Conservation (phyloP, 1,140 invertebrate genomes). For the Pseudomyrmex dendroicus region DNA sequence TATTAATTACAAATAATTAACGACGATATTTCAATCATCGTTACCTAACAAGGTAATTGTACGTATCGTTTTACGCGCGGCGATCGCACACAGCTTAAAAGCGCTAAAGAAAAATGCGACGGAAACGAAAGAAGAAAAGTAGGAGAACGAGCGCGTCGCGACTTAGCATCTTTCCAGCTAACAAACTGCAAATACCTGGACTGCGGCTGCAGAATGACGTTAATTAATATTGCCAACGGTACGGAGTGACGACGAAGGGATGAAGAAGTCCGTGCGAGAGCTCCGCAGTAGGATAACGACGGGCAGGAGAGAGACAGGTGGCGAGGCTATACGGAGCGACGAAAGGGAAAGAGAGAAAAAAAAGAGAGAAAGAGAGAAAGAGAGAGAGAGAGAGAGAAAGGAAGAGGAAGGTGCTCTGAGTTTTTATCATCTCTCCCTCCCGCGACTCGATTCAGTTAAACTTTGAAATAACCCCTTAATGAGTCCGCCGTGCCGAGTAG, state of each 20-base stretch:
- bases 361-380: not conserved
- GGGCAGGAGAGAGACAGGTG: conserved; percentile 28
- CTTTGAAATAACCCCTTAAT: conserved; percentile 82
- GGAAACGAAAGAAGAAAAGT: not conserved
- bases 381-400: not conserved
- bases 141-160: conserved; percentile 62
- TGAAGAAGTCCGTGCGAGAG: conserved; percentile 62
- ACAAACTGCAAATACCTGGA: conserved; percentile 77
- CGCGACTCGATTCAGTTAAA: conserved; percentile 79
- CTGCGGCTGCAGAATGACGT: conserved; percentile 75
- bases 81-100: not conserved
- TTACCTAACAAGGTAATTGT: not conserved
- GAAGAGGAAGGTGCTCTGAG: conserved; percentile 58
- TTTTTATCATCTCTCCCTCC: conserved; percentile 76
- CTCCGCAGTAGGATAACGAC: not conserved
- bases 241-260: conserved; percentile 63
- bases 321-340: conserved; percentile 3
- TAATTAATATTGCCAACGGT: conserved; percentile 78
- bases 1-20: no score
- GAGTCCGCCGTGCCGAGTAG: conserved; percentile 77
- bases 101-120: not conserved
- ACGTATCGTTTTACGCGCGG: no score
- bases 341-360: not conserved
- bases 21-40: not conserved
- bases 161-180: conserved; percentile 73